Evolutionary conservation across 1,140 invertebrate genomes (phyloP), one percentile per base, ranked within the genome.

Genomic region (Dysdera silvatica): DNA sequence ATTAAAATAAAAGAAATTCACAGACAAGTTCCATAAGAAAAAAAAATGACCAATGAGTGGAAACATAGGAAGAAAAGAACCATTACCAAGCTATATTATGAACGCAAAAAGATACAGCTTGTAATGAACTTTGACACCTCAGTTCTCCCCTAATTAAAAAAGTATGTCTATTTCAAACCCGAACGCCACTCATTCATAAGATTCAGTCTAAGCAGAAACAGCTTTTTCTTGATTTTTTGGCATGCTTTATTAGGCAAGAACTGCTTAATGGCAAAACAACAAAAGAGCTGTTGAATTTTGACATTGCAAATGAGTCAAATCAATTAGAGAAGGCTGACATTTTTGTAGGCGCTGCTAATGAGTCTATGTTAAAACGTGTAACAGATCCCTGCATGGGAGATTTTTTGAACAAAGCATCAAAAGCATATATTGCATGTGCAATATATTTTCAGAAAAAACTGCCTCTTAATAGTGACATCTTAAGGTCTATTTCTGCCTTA

Each of bases 301-400:
- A 24, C 18, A 28, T 51, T 12, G 18, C 7, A 51, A 28, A 51
- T 51, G 20, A 8, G 7, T 23, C 8, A 10, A 24, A 28, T 18
- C 48, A 51, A 12, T 28, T 51, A 10, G 23, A 23, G 12, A 51
- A n/a, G n/a, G n/a, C n/a, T 18, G 20, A 51, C 24, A 51, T 51
- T 5, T 51, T 51, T 51, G 48, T 51, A 28, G 48, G 48, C 12
- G 48, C n/a, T n/a, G n/a, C n/a, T n/a, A n/a, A n/a, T n/a, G n/a
- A n/a, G n/a, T n/a, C n/a, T n/a, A n/a, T n/a, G n/a, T n/a, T n/a
- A n/a, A n/a, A 28, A 51, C 24, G 10, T 51, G 48, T 51, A 28
- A 51, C 24, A 24, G 29, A 51, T 14, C 48, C 29, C 6, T 51
- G 20, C 26, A 10, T 51, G 6, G 26, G n/a, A n/a, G n/a, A n/a